Percentiles rank a stretch among this genome's conserved stretches.
phyloP scores from a whole-genome alignment of 2,888 invertebrate species.

The Scaptomyza polygonia region DNA sequence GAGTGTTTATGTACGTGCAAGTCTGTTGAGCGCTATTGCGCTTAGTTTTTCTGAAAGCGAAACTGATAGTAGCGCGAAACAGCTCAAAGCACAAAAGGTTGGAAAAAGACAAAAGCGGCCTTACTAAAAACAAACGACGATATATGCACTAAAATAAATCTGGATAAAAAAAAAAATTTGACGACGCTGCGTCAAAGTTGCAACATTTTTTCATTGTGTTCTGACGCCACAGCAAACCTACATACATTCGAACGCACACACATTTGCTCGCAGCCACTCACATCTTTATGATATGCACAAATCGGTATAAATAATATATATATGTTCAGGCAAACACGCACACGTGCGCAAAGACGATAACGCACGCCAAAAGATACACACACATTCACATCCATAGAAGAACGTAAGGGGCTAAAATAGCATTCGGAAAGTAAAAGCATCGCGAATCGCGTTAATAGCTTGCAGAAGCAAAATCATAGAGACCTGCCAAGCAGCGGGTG shows the following conservation, averaged over 20 bases:
- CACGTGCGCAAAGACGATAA: slow-evolving; percentile 32
- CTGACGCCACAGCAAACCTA: slow-evolving; percentile 16
- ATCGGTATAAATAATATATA: slow-evolving; percentile 6
- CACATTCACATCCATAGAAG: neutral
- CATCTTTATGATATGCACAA: too few relatives aligned
- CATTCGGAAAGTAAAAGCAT: slow-evolving; percentile 15
- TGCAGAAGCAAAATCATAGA: slow-evolving; percentile 31
- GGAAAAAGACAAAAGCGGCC: neutral
- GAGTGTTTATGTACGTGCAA: slow-evolving; percentile 10
- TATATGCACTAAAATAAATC: slow-evolving; percentile 44
- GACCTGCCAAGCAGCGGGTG: slow-evolving; percentile 28
- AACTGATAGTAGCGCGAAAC: slow-evolving; percentile 32
- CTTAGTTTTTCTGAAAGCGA: too few relatives aligned
- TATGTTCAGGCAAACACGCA: slow-evolving; percentile 16
- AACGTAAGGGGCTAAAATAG: slow-evolving; percentile 39
- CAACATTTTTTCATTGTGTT: slow-evolving; percentile 28
- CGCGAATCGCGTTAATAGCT: slow-evolving; percentile 37
- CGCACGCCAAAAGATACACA: slow-evolving; percentile 35
- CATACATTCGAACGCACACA: slow-evolving; percentile 27
- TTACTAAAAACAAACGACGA: slow-evolving; percentile 22
- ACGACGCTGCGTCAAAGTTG: slow-evolving; percentile 35
- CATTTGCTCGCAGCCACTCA: too few relatives aligned
- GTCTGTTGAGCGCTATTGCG: slow-evolving; percentile 34
- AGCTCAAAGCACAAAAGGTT: slow-evolving; percentile 34
- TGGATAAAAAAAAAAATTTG: slow-evolving; percentile 32